A percentile compares a stretch with the other conserved stretches of the same genome.
Evolutionary conservation across 2,797 vertebrate species (phyloP).

Genomic region (Lepilemur ruficaudatus): DNA sequence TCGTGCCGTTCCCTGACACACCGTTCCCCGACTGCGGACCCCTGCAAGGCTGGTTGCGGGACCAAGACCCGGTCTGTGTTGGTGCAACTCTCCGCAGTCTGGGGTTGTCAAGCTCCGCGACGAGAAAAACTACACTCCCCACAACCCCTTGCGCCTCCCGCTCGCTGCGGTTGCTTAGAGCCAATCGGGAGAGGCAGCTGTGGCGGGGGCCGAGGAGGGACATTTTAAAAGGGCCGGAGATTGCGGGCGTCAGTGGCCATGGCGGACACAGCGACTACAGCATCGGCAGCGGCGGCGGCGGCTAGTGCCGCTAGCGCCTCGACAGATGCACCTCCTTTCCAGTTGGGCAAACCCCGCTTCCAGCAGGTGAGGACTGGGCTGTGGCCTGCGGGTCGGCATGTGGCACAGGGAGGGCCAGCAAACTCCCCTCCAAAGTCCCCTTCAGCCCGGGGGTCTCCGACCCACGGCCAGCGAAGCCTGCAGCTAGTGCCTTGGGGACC

Average conservation of each 20-base stretch:
- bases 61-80: background rate
- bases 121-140: conserved; percentile 78
- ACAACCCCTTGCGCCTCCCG: conserved; percentile 57
- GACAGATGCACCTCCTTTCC: conserved; percentile 86
- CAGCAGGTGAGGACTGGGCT: conserved; percentile 88
- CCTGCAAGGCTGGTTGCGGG: background rate
- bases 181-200: conserved; percentile 77
- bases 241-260: conserved; percentile 85
- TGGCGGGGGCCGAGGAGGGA: conserved; percentile 85
- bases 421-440: conserved; percentile 20
- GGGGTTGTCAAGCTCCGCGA: background rate
- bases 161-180: conserved; percentile 75
- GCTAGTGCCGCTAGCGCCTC: conserved; percentile 84
- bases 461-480: conserved; percentile 46
- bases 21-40: background rate
- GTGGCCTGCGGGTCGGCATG: background rate
- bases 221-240: conserved; percentile 83
- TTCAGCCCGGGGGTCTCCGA: conserved; percentile 39
- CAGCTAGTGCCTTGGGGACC: background rate
- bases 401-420: background rate
- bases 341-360: conserved; percentile 90
- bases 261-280: conserved; percentile 84
- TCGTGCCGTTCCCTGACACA: background rate
- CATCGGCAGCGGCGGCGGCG: conserved; percentile 68
- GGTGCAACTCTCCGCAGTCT: background rate